Conservation (phyloP, 2,888 invertebrate genomes). For the Diplolepis rosae region DNA sequence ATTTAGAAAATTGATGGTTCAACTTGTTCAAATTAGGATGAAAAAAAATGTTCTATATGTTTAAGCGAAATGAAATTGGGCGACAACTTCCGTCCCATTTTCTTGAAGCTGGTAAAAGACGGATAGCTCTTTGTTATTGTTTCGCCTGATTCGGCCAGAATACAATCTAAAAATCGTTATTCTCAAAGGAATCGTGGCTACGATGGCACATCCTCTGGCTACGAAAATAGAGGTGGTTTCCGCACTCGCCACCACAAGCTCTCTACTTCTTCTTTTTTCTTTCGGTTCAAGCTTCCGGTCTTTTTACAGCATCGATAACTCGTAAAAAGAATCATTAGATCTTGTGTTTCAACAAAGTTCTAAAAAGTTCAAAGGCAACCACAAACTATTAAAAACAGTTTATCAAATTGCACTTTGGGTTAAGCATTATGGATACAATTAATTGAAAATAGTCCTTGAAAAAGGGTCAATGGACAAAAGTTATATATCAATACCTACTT, state of each 20-base stretch:
- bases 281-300: conserved; percentile 28
- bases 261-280: conserved; percentile 31
- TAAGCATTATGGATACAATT: too few species aligned
- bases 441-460: too few species aligned
- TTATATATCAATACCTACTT: too few species aligned
- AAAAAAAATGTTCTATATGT: neutral
- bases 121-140: conserved; percentile 13
- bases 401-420: too few species aligned
- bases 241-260: conserved; percentile 19
- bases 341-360: conserved; percentile 43
- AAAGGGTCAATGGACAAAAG: too few species aligned
- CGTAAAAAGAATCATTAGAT: conserved; percentile 52
- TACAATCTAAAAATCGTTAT: conserved; percentile 14
- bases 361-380: conserved; percentile 50
- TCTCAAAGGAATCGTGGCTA: conserved; percentile 1
- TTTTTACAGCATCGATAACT: conserved; percentile 31
- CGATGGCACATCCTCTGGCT: neutral
- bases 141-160: neutral
- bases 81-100: conserved; percentile 1
- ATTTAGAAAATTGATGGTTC: neutral
- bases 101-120: neutral
- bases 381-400: neutral
- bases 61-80: conserved; percentile 3
- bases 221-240: neutral
- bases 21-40: conserved; percentile 10